Percentiles rank a stretch among this genome's conserved stretches.
These are phyloP conservation scores for Prionailurus bengalensis DNA, from an alignment of 2,113 vertebrate genomes.

Conservation along the genomic window DNA sequence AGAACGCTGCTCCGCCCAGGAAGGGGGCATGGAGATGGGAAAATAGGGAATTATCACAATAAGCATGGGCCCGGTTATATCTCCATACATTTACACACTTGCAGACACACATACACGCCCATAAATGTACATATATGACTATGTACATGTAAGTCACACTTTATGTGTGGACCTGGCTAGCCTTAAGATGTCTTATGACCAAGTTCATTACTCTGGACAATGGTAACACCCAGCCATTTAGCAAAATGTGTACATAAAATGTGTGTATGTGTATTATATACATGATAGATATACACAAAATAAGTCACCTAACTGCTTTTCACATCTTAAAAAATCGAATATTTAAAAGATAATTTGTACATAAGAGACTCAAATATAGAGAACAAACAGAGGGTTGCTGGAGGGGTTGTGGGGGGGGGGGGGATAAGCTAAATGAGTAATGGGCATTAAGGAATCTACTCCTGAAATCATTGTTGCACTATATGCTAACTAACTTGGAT, in stretches of 20 bases:
- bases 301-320: not conserved
- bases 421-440: too few relatives aligned
- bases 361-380: too few relatives aligned
- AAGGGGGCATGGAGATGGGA: not conserved
- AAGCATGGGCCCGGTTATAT: not conserved
- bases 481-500: too few relatives aligned
- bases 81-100: not conserved
- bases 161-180: not conserved
- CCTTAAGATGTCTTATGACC: not conserved
- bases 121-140: not conserved
- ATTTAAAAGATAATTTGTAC: slow-evolving; percentile 23
- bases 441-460: too few relatives aligned
- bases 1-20: slow-evolving; percentile 89
- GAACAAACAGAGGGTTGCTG: too few relatives aligned
- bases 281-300: not conserved
- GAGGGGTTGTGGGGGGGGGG: too few relatives aligned
- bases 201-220: not conserved
- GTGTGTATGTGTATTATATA: not conserved
- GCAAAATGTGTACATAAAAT: not conserved
- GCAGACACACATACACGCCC: not conserved
- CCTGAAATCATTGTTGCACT: too few relatives aligned
- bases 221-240: not conserved
- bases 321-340: slow-evolving; percentile 34
- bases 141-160: not conserved
- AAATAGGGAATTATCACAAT: slow-evolving; percentile 27